Evolutionary conservation across 2,113 vertebrate species (phyloP).

Genomic region (Riparia riparia): DNA sequence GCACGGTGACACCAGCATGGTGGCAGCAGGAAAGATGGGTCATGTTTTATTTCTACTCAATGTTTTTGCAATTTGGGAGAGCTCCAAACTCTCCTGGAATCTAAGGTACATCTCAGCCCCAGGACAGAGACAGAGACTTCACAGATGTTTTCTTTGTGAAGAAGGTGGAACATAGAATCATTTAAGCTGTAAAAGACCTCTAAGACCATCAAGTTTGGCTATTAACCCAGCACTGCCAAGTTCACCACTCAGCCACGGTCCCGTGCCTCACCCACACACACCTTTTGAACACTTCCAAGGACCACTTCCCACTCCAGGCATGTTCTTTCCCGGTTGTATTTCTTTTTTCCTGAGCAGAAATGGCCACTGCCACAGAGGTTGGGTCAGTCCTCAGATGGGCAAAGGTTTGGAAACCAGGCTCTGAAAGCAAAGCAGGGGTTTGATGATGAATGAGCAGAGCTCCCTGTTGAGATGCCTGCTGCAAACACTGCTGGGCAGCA

Average conservation of each 20-base stretch:
- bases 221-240: not conserved
- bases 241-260: not conserved
- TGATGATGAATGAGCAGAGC: not conserved
- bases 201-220: not conserved
- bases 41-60: not conserved
- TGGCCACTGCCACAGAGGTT: not conserved
- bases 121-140: not conserved
- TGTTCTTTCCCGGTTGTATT: not conserved
- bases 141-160: not conserved
- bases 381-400: not conserved
- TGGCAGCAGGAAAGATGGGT: not conserved
- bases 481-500: not conserved
- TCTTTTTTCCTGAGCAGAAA: not conserved
- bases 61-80: not conserved
- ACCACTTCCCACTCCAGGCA: not conserved
- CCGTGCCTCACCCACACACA: no score
- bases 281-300: not conserved
- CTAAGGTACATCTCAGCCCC: accelerated
- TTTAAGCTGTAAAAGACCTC: not conserved
- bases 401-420: not conserved
- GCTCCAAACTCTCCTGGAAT: not conserved
- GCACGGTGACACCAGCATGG: accelerated
- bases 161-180: not conserved
- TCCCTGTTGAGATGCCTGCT: not conserved
- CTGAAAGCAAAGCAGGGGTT: not conserved